phyloP scores from a whole-genome alignment of 2,888 invertebrate species.

The Cremastobaeus sp. region DNA sequence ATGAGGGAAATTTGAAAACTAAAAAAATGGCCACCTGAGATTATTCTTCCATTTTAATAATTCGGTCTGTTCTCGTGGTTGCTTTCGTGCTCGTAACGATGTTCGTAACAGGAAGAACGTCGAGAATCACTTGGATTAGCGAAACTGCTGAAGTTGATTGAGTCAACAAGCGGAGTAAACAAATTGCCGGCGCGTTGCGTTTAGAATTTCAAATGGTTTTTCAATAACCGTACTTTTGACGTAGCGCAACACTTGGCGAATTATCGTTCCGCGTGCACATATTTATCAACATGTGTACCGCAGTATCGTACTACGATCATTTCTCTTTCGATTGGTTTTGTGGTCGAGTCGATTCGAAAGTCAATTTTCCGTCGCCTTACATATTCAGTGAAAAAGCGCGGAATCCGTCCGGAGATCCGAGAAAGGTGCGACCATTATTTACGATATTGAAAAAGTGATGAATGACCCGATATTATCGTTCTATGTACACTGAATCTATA shows the following conservation, averaged over 20 bases:
- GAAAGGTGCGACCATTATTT: slow-evolving; percentile 37
- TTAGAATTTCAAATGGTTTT: no score
- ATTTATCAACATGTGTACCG: slow-evolving; percentile 17
- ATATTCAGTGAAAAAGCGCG: slow-evolving; percentile 21
- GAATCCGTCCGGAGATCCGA: slow-evolving; percentile 39
- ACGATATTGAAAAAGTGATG: slow-evolving; percentile 43
- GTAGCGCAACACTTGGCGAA: neutral
- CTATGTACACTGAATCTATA: slow-evolving; percentile 21
- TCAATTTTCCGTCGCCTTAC: slow-evolving; percentile 38
- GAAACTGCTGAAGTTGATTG: no score
- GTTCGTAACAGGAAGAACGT: no score
- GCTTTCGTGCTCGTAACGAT: no score
- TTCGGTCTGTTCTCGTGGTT: no score
- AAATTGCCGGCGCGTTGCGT: no score
- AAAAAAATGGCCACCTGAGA: no score
- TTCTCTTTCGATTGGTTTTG: slow-evolving; percentile 45
- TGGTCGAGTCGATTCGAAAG: slow-evolving; percentile 44
- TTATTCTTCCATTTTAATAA: no score
- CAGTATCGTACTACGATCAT: slow-evolving; percentile 42
- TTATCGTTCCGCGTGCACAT: slow-evolving; percentile 18
- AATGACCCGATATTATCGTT: slow-evolving; percentile 40
- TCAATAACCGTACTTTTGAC: no score
- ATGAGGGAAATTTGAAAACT: no score
- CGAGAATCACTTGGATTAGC: no score
- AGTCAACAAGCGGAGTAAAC: no score